A percentile compares a stretch with the other conserved stretches of the same genome.
These are phyloP conservation scores for Microtus agrestis DNA, from an alignment of 2,797 vertebrate species.

Conservation along the genomic window DNA sequence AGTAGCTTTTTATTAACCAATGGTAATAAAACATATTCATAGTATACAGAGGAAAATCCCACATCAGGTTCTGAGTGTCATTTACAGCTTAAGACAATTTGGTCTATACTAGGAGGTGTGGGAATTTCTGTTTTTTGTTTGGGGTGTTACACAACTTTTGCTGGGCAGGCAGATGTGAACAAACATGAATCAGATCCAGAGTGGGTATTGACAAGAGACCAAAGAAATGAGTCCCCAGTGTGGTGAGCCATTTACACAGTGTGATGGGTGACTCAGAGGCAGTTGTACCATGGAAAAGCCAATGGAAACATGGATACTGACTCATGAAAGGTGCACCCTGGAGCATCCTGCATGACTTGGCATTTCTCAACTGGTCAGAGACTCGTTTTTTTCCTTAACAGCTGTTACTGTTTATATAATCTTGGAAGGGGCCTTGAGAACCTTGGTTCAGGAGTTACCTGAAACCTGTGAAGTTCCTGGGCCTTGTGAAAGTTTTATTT, in stretches of 20 bases:
- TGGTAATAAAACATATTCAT: too few species aligned
- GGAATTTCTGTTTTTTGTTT: slow-evolving; percentile 31
- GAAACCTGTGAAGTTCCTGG: neutral
- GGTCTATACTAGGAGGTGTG: neutral
- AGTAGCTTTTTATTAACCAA: too few species aligned
- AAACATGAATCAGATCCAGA: neutral
- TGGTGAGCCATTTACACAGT: neutral
- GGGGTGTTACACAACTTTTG: neutral
- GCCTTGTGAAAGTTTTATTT: neutral
- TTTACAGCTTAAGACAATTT: neutral
- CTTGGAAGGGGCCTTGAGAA: neutral
- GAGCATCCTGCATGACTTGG: too few species aligned
- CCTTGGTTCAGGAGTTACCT: neutral
- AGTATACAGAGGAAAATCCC: too few species aligned
- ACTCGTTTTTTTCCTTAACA: neutral
- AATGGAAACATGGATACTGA: neutral
- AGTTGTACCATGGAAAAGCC: neutral
- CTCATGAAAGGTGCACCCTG: neutral
- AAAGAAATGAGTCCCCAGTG: neutral
- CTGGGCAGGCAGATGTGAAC: neutral
- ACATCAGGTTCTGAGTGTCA: neutral
- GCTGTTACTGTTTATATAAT: neutral
- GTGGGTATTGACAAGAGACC: neutral
- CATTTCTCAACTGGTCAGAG: neutral
- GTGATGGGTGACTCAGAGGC: neutral